phyloP scores from a whole-genome alignment of 2,113 vertebrate genomes.

The Accipiter cooperii region DNA sequence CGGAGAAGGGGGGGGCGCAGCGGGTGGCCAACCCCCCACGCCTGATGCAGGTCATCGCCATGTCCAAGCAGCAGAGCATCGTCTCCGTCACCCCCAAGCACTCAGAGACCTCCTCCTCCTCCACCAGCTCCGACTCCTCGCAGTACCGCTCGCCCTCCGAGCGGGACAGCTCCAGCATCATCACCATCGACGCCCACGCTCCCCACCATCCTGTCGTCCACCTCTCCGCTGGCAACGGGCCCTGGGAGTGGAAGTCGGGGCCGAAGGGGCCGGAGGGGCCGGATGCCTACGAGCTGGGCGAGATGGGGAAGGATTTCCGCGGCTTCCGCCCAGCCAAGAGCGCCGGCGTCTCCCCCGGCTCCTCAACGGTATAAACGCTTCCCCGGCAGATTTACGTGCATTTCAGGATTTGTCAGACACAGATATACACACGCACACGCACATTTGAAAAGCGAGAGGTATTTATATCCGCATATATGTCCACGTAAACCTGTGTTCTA shows the following conservation, averaged over 20 bases:
- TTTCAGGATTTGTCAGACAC: not conserved
- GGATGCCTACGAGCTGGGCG: conserved; percentile 75
- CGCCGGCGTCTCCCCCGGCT: conserved; percentile 67
- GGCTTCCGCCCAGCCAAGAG: conserved; percentile 73
- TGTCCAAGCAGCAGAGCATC: conserved; percentile 86
- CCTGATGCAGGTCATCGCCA: conserved; percentile 90
- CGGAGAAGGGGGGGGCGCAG: conserved; percentile 75
- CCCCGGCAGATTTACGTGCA: not conserved
- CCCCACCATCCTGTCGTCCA: conserved; percentile 85
- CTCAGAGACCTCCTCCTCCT: conserved; percentile 83
- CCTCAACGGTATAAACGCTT: not conserved
- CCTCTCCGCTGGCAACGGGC: conserved; percentile 78
- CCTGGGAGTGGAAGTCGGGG: conserved; percentile 81
- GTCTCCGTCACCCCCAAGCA: conserved; percentile 75
- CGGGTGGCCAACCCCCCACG: conserved; percentile 78
- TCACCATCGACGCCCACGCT: conserved; percentile 88
- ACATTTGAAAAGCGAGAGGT: not conserved
- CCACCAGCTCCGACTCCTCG: conserved; percentile 84
- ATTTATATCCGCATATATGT: rapidly evolving
- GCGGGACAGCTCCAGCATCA: conserved; percentile 79
- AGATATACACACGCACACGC: not conserved
- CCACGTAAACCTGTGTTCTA: not conserved
- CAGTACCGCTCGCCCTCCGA: conserved; percentile 84
- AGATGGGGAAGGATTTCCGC: conserved; percentile 72
- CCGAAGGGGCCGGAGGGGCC: conserved; percentile 46